phyloP scores from a whole-genome alignment of 1,140 invertebrate species.

The Episyrphus balteatus region DNA sequence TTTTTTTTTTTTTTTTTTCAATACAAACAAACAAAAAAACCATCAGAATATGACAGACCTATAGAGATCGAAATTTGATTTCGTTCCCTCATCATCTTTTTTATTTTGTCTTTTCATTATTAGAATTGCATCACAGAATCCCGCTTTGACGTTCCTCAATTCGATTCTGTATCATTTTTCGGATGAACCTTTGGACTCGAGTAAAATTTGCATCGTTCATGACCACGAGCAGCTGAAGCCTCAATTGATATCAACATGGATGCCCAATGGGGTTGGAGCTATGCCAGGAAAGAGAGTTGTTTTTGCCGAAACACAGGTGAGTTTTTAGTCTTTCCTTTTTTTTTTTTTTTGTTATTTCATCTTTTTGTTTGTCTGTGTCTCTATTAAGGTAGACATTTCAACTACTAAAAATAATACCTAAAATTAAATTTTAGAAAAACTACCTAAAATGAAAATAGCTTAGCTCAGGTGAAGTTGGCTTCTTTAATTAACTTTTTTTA shows the following conservation, averaged over 20 bases:
- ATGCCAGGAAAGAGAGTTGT: slow-evolving; percentile 68
- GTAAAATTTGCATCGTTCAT: slow-evolving; percentile 67
- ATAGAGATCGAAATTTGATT: background rate
- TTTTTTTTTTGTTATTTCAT: no score
- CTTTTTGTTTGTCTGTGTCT: no score
- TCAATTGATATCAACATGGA: slow-evolving; percentile 74
- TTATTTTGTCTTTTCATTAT: background rate
- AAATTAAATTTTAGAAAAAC: no score
- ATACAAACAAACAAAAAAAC: slow-evolving; percentile 1
- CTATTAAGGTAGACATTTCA: no score
- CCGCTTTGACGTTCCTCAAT: slow-evolving; percentile 47
- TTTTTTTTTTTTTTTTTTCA: background rate
- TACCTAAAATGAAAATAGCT: no score
- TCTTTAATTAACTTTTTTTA: no score
- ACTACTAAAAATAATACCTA: no score
- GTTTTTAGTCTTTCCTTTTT: slow-evolving; percentile 8
- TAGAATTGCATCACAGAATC: slow-evolving; percentile 36
- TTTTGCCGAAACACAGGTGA: slow-evolving; percentile 78
- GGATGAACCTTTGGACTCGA: slow-evolving; percentile 35
- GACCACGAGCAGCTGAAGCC: slow-evolving; percentile 71
- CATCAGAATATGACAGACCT: background rate
- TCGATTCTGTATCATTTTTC: slow-evolving; percentile 45
- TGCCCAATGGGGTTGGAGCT: slow-evolving; percentile 72
- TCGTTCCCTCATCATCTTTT: background rate
- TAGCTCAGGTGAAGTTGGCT: no score